Conservation (phyloP, 2,113 vertebrate species). For the Nothoprocta pentlandii region DNA sequence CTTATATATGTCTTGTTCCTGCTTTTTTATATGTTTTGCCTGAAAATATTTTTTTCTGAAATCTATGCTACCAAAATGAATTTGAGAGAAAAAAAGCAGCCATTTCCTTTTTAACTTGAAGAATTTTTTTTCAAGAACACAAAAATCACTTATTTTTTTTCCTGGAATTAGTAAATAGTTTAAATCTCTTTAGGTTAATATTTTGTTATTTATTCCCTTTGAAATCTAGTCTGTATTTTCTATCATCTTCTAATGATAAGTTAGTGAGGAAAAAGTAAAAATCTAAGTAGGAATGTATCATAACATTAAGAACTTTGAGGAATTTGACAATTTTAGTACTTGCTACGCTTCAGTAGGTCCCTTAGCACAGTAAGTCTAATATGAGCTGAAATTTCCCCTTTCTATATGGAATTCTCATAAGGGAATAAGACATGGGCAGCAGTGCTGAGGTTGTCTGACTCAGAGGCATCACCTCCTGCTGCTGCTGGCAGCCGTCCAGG, state of each 20-base stretch:
- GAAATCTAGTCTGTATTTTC: neutral
- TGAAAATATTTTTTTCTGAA: neutral
- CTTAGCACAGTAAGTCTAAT: neutral
- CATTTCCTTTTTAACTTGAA: neutral
- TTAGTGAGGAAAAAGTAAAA: neutral
- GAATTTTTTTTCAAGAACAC: neutral
- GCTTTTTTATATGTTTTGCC: neutral
- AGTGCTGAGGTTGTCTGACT: neutral
- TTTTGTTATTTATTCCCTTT: neutral
- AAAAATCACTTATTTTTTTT: neutral
- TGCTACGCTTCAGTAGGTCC: neutral
- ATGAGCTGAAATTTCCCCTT: neutral
- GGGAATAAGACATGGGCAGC: neutral
- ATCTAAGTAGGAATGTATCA: neutral
- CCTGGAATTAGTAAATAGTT: neutral
- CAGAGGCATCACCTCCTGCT: neutral
- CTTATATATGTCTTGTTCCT: accelerated
- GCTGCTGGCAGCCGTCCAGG: neutral
- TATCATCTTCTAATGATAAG: neutral
- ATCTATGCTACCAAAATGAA: neutral
- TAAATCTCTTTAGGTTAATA: neutral
- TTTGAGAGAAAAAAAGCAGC: neutral
- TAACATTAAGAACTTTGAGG: neutral
- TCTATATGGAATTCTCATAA: neutral
- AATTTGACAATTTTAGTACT: neutral